Conservation (phyloP, 2,888 invertebrate genomes). For the Dryococelus australis region DNA sequence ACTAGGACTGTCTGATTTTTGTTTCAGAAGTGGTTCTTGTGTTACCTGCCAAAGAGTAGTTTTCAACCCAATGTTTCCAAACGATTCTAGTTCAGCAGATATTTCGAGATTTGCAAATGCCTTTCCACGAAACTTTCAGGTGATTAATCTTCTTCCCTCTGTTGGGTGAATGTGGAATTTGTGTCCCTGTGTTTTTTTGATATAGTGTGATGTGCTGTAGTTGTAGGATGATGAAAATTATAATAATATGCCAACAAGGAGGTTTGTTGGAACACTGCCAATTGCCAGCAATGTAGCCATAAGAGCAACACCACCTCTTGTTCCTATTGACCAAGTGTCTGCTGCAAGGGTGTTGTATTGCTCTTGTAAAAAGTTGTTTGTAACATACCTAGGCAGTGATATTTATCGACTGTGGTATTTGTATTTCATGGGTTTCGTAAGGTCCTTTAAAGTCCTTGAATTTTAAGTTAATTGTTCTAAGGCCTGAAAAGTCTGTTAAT, state of each 20-base stretch:
- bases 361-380: no score
- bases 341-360: slow-evolving; percentile 43
- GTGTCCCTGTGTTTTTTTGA: background rate
- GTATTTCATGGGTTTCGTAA: no score
- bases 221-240: slow-evolving; percentile 36
- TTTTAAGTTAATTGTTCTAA: no score
- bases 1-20: slow-evolving; percentile 17
- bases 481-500: no score
- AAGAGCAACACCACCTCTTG: slow-evolving; percentile 41
- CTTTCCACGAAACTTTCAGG: slow-evolving; percentile 64
- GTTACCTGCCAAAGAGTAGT: slow-evolving; percentile 64
- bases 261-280: background rate
- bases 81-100: slow-evolving; percentile 64
- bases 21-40: slow-evolving; percentile 61
- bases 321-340: slow-evolving; percentile 55
- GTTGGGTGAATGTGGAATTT: background rate
- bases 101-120: slow-evolving; percentile 62
- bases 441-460: no score
- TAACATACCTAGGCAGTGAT: no score
- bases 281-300: slow-evolving; percentile 42
- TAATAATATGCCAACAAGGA: slow-evolving; percentile 41
- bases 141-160: slow-evolving; percentile 48
- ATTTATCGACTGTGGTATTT: no score
- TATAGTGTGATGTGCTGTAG: background rate
- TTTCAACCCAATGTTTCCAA: slow-evolving; percentile 65